Base-by-base conservation (phyloP, 2,888 invertebrate species). In the Eupithecia vulgata region DNA sequence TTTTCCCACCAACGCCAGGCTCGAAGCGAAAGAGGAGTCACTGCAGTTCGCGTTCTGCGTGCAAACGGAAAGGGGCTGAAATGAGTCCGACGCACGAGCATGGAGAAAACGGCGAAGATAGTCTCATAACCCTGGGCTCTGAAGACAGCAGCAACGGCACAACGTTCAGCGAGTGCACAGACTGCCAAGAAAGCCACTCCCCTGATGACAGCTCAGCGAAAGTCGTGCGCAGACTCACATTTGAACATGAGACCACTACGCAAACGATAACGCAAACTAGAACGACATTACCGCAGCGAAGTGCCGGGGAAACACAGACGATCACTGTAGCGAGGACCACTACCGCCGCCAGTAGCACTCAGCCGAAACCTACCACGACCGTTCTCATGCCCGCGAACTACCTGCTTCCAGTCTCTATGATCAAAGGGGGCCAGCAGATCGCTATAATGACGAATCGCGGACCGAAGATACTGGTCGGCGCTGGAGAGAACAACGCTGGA, bases 121-220 rank as follows among this genome's bases (percentile, higher is more conserved):
- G 95, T 8, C 95, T 96, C 21, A 91, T 95, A 48, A 97, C 97
- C 0, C 95, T 97, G 93, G 97, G 97, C 4, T 97, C 97, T 74
- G 97, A 97, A 87, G 97, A 97, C 82, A 97, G 97, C 82, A 97
- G 97, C 15, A 96, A 96, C 81, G 97, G 97, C 0, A 95, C 96
- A 17, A 95, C 96, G 0, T 92, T 93, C 78, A 95, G 95, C 10
- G 95, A 95, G 77, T 94, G 94, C 79, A 91, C 87, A 30, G 95
- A 95, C 68, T 94, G 94, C 71, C 84, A 95, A 35, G 95, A 95
- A 75, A 95, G 95, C 73, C 91, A 93, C 80, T 94, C 95, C 1
- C 96, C 96, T 0, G 95, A 96, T 84, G 95, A 95, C 75, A 94
- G 94, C 76, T 94, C 95, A 0, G 87, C 91, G 66, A 95, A 91